Base-by-base conservation (phyloP, 1,140 invertebrate species). In the Polypedilum vanderplanki region DNA sequence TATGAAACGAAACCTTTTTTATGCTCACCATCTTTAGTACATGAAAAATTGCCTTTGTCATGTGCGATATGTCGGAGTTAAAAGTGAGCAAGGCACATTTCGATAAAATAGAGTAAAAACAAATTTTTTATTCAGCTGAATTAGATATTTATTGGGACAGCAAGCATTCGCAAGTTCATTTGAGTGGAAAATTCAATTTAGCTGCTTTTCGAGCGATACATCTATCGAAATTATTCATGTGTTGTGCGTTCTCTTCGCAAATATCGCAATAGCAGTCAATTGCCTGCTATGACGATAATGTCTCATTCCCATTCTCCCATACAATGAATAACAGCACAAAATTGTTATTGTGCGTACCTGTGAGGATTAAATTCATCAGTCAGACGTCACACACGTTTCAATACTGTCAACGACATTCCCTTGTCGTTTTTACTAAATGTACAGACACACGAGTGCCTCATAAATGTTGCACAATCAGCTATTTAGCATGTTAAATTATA, bases 401-500 rank as follows among this genome's bases (percentile, higher is more conserved):
- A 57, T 57, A 57, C 12, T 57, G 46, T 57, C 46, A 57, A 57
- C 46, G 15, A 12, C 46, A 57, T n/a, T 57, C 46, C 24, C 12
- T 57, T 57, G 12, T 57, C 46, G n/a, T n/a, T 57, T 8, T 57
- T 46, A 46, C 8, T 9, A 46, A 41, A 3, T 57, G 12, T 57
- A 3, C n/a, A 57, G 12, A 57, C 12, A 57, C 46, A 57, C 46
- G 46, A 57, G 12, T 57, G 46, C 12, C 46, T 57, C 46, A 57
- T 57, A 57, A 57, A 57, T 57, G 46, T 57, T 57, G 46, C 46
- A 57, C 46, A 57, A 57, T 57, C 46, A 57, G 46, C 46, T 57
- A 57, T 57, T 57, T 57, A 57, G n/a, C 46, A 57, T 57, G 46
- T 57, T 57, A 57, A 57, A 57, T 57, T 57, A 57, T 57, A 57